phyloP scores from a whole-genome alignment of 2,797 vertebrate genomes.

The Eulemur mongoz region DNA sequence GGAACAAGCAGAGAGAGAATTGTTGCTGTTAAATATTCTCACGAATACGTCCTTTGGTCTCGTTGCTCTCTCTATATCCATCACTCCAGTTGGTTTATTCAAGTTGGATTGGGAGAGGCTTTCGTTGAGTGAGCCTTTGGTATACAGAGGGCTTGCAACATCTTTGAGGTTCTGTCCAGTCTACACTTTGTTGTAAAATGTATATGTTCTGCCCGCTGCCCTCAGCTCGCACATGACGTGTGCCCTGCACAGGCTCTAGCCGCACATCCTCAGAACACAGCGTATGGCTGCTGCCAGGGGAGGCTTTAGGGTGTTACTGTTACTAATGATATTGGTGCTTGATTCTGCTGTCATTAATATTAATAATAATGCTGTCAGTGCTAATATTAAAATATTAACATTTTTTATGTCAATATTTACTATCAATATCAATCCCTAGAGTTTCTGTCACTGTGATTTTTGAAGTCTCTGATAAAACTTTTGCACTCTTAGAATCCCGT shows the following conservation, averaged over 20 bases:
- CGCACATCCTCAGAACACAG: background rate
- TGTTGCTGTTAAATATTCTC: background rate
- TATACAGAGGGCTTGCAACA: background rate
- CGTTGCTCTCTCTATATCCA: background rate
- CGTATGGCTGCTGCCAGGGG: no score
- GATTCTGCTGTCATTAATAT: background rate
- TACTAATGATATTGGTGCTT: background rate
- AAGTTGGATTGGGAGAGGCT: background rate
- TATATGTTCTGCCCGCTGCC: background rate
- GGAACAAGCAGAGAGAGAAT: background rate
- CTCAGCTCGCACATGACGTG: fast-evolving
- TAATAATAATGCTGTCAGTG: background rate
- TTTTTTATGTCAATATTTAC: background rate
- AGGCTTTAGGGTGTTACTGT: background rate
- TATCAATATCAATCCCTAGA: background rate
- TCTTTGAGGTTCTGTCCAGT: background rate
- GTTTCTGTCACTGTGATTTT: background rate
- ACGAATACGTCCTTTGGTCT: background rate
- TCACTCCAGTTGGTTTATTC: background rate
- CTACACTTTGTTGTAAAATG: background rate
- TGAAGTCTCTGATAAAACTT: background rate
- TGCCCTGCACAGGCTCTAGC: background rate
- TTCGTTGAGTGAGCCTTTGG: background rate
- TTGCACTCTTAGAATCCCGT: background rate
- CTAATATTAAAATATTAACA: background rate